Conservation (phyloP, 2,797 vertebrate genomes). For the Myiotriccus ornatus region DNA sequence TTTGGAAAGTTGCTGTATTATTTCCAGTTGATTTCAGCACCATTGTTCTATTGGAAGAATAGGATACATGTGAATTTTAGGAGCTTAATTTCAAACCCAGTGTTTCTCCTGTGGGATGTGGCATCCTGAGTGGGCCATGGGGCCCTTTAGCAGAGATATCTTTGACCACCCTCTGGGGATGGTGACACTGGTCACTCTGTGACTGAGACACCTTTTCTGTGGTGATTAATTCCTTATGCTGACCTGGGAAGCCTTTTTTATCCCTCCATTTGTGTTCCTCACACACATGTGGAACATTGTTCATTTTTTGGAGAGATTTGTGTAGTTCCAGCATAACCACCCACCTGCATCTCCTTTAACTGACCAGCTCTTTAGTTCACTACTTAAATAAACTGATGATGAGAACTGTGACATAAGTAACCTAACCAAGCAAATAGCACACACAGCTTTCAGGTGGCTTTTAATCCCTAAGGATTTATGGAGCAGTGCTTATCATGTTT, state of each 20-base stretch:
- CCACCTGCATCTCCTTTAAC: background rate
- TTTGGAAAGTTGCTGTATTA: background rate
- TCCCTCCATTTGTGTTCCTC: background rate
- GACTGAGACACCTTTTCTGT: background rate
- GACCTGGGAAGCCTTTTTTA: background rate
- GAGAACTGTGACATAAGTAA: background rate
- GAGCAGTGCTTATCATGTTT: background rate
- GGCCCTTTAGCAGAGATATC: background rate
- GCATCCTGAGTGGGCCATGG: background rate
- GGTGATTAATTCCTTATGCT: background rate
- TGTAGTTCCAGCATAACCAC: background rate
- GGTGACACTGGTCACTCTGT: background rate
- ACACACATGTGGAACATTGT: background rate
- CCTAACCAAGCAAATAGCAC: background rate
- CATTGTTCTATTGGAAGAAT: background rate
- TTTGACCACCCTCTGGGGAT: accelerated
- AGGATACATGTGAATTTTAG: background rate
- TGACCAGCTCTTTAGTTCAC: background rate
- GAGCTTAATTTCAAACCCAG: background rate
- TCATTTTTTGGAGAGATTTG: background rate
- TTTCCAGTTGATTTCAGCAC: background rate
- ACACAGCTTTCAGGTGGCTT: background rate
- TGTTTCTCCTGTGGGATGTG: accelerated
- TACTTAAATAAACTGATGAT: background rate
- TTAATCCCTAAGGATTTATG: background rate